Evolutionary conservation across 2,113 vertebrate species (phyloP).

Genomic region (Shinisaurus crocodilurus): DNA sequence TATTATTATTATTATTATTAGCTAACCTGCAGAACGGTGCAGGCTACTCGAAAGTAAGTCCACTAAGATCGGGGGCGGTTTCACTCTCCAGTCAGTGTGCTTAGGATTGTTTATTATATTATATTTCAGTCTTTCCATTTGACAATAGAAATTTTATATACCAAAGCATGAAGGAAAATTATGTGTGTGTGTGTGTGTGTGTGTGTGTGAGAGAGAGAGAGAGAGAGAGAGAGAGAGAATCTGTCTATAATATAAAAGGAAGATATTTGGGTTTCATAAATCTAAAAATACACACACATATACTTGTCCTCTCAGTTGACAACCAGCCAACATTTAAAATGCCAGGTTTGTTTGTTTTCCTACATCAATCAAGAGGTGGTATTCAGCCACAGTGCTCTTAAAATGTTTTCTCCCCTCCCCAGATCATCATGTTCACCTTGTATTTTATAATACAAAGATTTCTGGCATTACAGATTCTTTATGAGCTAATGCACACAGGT

Average conservation of each 20-base stretch:
- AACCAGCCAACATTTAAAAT: not conserved
- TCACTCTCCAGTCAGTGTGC: not conserved
- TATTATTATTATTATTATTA: no score
- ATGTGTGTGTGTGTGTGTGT: not conserved
- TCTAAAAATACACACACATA: not conserved
- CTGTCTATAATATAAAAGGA: no score
- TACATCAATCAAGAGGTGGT: not conserved
- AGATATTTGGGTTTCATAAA: not conserved
- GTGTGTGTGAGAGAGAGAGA: not conserved
- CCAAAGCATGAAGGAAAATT: not conserved
- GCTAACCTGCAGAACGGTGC: no score
- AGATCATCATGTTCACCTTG: not conserved
- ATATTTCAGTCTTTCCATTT: no score
- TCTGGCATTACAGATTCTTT: no score
- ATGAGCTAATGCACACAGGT: no score
- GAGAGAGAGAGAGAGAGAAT: not conserved
- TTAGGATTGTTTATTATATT: not conserved
- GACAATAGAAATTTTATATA: no score
- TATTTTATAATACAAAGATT: not conserved
- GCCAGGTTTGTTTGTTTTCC: not conserved
- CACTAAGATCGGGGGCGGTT: no score
- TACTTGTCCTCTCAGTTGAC: not conserved
- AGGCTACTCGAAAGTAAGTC: no score
- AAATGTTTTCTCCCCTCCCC: not conserved
- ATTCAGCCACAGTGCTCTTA: not conserved